Percentiles rank a stretch among this genome's conserved stretches.
phyloP scores from a whole-genome alignment of 2,113 vertebrate species.

The Aegypius monachus region DNA sequence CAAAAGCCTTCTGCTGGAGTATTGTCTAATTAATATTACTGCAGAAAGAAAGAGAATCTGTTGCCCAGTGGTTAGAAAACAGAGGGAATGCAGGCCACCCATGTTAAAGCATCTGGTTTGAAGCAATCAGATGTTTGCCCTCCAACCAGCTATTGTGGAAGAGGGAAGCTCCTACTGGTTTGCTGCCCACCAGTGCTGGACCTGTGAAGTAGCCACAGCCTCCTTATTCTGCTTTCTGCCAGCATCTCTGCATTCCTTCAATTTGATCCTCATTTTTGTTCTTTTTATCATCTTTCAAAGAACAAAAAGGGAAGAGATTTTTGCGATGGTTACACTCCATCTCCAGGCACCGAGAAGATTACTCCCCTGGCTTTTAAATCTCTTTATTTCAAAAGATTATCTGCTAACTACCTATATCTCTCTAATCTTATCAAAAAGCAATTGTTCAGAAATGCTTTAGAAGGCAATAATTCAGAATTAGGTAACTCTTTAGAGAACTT shows the following conservation, averaged over 20 bases:
- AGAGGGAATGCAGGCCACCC: background rate
- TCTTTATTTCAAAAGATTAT: background rate
- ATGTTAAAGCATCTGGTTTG: background rate
- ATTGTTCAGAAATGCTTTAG: constrained; percentile 20
- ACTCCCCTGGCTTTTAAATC: background rate
- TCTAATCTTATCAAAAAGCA: background rate
- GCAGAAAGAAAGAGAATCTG: background rate
- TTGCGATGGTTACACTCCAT: background rate
- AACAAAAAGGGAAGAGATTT: background rate
- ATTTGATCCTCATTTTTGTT: background rate
- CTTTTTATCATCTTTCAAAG: background rate
- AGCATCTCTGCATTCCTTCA: background rate
- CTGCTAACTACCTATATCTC: background rate
- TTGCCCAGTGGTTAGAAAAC: background rate
- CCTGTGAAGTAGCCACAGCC: background rate
- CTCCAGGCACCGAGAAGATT: background rate
- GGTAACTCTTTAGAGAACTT: background rate
- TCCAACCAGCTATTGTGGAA: background rate
- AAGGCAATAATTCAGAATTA: background rate
- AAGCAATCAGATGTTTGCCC: background rate
- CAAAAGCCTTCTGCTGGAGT: background rate
- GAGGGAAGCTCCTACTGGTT: background rate
- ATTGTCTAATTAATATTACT: background rate
- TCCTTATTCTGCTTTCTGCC: background rate
- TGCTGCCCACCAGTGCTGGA: background rate